phyloP scores from a whole-genome alignment of 2,797 vertebrate genomes.

The Botia almorhae region DNA sequence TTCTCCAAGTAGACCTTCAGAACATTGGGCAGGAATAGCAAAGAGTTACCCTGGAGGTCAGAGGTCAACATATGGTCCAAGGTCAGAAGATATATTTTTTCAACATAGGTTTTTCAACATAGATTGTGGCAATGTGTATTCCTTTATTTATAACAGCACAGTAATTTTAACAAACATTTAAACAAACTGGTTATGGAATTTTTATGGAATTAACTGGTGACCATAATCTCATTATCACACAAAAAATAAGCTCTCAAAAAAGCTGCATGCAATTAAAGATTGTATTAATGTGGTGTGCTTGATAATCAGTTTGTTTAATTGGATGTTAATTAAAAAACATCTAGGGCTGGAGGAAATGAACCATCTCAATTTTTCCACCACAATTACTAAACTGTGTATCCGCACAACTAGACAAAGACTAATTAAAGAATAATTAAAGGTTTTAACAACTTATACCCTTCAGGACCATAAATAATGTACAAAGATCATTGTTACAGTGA shows the following conservation, averaged over 20 bases:
- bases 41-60: constrained; percentile 87
- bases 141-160: too few relatives aligned
- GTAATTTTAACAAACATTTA: too few relatives aligned
- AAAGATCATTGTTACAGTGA: neutral
- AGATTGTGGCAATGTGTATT: too few relatives aligned
- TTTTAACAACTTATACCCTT: too few relatives aligned
- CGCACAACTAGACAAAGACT: neutral
- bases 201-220: neutral
- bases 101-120: too few relatives aligned
- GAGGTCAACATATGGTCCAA: neutral
- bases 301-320: constrained; percentile 1
- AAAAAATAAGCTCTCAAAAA: constrained; percentile 9
- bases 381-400: neutral
- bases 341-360: neutral
- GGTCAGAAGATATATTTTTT: neutral
- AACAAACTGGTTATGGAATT: too few relatives aligned
- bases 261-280: too few relatives aligned
- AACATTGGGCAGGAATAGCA: constrained; percentile 95
- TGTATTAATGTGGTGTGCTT: constrained; percentile 22
- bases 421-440: too few relatives aligned
- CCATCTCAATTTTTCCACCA: constrained; percentile 15
- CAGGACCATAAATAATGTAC: neutral
- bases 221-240: neutral
- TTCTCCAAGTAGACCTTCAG: constrained; percentile 98
- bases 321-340: constrained; percentile 10